These are phyloP conservation scores for Salmo trutta DNA, from an alignment of 2,797 vertebrate genomes.

Conservation along the genomic window DNA sequence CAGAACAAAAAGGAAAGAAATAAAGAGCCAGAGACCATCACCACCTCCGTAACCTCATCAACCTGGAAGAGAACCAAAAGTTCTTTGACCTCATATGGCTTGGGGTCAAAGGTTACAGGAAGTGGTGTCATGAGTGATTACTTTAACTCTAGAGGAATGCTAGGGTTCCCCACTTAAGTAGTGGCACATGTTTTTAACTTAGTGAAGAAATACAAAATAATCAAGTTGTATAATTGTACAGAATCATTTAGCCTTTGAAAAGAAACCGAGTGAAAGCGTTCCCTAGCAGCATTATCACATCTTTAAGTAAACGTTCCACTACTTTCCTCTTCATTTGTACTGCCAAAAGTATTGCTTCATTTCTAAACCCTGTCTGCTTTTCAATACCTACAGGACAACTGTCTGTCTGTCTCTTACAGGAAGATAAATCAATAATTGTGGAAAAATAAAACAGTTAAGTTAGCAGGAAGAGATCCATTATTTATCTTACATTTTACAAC, in stretches of 20 bases:
- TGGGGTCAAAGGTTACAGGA: slow-evolving; percentile 43
- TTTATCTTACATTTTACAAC: neutral
- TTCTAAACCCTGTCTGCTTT: neutral
- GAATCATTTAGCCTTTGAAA: slow-evolving; percentile 9
- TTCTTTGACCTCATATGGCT: slow-evolving; percentile 56
- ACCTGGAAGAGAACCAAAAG: slow-evolving; percentile 85
- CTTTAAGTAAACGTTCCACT: neutral
- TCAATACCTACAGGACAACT: slow-evolving; percentile 31
- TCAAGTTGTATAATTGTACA: neutral
- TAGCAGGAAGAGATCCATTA: slow-evolving; percentile 22
- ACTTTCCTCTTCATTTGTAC: neutral
- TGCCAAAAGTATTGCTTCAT: neutral
- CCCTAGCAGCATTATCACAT: neutral
- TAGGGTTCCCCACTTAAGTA: neutral
- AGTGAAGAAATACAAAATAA: neutral
- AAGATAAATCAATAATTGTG: slow-evolving; percentile 16
- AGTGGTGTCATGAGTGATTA: slow-evolving; percentile 3
- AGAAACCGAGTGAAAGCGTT: slow-evolving; percentile 9
- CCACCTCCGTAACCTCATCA: slow-evolving; percentile 85
- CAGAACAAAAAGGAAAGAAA: slow-evolving; percentile 58
- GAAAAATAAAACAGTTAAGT: slow-evolving; percentile 22
- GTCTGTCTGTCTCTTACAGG: slow-evolving; percentile 24
- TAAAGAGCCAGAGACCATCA: slow-evolving; percentile 83
- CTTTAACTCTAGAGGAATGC: neutral
- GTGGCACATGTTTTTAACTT: neutral